Base-by-base conservation (phyloP, 2,113 vertebrate species). In the Plecturocebus donacophilus region DNA sequence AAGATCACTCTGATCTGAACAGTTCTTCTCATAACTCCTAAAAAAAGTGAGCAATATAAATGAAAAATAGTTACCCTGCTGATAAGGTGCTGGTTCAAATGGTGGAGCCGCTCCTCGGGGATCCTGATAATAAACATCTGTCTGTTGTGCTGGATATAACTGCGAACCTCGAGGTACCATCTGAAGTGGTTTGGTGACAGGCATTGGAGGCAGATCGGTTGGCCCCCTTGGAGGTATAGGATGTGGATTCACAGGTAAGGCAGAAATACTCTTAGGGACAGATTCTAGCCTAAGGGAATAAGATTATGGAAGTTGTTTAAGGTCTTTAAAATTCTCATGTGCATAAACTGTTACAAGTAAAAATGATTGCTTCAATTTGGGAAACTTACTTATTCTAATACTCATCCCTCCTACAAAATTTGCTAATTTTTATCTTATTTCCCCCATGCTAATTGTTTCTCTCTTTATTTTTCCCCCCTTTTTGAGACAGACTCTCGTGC, bases 51-150 rank as follows among this genome's bases (percentile, higher is more conserved):
- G 19, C 9, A 27, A 97, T 14, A 79, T 45, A 84, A 94, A 80
- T 47, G 23, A 87, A 94, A 86, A 40, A 47, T 42, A 25, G 70
- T 97, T 98, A 99, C 99, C 99, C 98, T 99, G 97, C 32, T 99
- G 98, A 97, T 99, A 99, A 35, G 99, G 99, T 0, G 99, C 97
- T 94, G 99, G 98, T n/a, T 99, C 99, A 98, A 99, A 99, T 0
- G 99, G 99, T 49, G 99, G 99, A 27, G 99, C 99, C 90, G 99
- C 98, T 45, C 99, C 99, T 83, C 99, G 98, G 77, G 99, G 97
- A 71, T 99, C 99, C 3, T 98, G 98, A 91, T 99, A 99, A 98
- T 99, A 99, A 86, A 99, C 98, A 92, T 99, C 99, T 47, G 99
- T 93, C 91, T 99, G 99, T 45, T 99, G 99, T 75, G 99, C 98